Evolutionary conservation across 2,797 vertebrate species (phyloP), one percentile per base, ranked within the genome.

Genomic region (Spinibarbus caldwelli): DNA sequence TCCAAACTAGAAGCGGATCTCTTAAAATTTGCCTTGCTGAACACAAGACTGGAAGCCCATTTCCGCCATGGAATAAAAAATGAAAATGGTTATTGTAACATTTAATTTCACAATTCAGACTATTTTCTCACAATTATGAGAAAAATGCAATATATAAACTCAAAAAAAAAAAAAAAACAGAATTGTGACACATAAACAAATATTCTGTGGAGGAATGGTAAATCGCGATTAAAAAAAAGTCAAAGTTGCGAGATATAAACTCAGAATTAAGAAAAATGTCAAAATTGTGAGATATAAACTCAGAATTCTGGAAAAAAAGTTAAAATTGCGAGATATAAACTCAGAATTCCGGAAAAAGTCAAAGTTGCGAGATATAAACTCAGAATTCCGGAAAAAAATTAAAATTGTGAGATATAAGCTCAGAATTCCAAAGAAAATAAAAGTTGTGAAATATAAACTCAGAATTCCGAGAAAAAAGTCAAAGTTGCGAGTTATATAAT

Each of bases 351-450:
- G n/a, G n/a, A n/a, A n/a, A 26, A 62, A 12, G 5, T 9, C 0
- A 15, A n/a, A n/a, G 0, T 14, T 62, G n/a, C 2, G 1, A 34
- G 2, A 29, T 14, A 26, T 2, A 34, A 66, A 59, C 1, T 14
- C 2, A 6, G 5, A 26, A 26, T 26, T 59, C 36, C 36, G 4
- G 0, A 0, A 17, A 66, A 59, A 59, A 12, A 2, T 9, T 0
- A 2, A 29, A 64, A 2, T 14, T 11, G 57, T 2, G 5, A 64
- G 14, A 31, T 15, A 26, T 57, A 57, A n/a, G 26, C 52, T 23
- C 54, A 12, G 10, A 57, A 23, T 59, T 10, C 1, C 1, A 0
- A 3, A n/a, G 26, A 12, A 29, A 62, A 4, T n/a, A 0, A 5
- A 26, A 26, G 1, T 26, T 62, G n/a, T 1, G 1, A 54, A 1